phyloP scores from a whole-genome alignment of 2,797 vertebrate genomes.

The Pitangus sulphuratus region DNA sequence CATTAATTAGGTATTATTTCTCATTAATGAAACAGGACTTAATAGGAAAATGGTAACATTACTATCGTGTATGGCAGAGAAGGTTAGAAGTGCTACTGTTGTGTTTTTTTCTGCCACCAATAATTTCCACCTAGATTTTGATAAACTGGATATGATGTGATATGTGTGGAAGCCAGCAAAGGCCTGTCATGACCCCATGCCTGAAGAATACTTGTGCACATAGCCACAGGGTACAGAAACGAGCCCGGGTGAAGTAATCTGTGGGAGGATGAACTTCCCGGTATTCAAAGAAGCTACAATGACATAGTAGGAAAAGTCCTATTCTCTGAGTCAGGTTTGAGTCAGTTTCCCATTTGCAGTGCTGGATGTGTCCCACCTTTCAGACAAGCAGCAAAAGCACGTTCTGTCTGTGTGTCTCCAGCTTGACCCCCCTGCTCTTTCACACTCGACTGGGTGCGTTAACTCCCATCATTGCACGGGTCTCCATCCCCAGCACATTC shows the following conservation, averaged over 20 bases:
- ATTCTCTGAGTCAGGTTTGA: conserved; percentile 32
- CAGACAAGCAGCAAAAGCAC: background rate
- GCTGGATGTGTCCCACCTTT: background rate
- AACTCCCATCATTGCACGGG: background rate
- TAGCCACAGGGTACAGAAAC: background rate
- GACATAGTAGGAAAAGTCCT: background rate
- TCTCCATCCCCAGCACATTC: background rate
- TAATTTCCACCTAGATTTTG: background rate
- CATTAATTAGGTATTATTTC: background rate
- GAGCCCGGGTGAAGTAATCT: background rate
- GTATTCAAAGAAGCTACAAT: background rate
- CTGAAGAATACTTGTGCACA: background rate
- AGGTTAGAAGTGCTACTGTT: background rate
- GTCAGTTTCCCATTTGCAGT: background rate
- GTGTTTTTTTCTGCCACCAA: background rate
- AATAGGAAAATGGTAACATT: background rate
- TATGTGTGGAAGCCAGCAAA: background rate
- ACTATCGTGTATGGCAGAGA: background rate
- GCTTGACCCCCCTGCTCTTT: background rate
- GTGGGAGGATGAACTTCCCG: background rate
- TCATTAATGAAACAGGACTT: background rate
- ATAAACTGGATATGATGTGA: background rate
- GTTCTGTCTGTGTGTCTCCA: background rate
- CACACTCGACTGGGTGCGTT: background rate
- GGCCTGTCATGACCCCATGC: background rate